These are phyloP conservation scores for Peromyscus polionotus DNA, from an alignment of 2,113 vertebrate genomes.

Conservation along the genomic window DNA sequence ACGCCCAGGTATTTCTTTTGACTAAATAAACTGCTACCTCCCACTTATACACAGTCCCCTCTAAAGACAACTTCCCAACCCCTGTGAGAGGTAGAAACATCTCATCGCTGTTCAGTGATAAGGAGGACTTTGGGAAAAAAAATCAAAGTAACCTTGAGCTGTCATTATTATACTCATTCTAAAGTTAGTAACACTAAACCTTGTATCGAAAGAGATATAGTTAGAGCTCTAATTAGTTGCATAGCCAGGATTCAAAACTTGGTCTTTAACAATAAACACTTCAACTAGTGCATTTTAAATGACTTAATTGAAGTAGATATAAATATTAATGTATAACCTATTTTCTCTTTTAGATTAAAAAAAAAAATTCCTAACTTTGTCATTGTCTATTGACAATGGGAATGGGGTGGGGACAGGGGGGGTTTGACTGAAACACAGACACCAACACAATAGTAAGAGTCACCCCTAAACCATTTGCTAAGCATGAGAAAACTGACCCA, in stretches of 20 bases:
- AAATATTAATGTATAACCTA: conserved; percentile 20
- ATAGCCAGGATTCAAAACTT: conserved; percentile 1
- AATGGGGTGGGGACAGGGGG: accelerated
- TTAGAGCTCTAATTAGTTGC: not conserved
- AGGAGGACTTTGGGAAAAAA: not conserved
- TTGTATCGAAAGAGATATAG: conserved; percentile 17
- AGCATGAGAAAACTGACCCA: not conserved
- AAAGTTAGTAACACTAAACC: not conserved
- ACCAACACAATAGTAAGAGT: not conserved
- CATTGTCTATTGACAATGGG: not conserved
- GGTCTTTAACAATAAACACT: conserved; percentile 21
- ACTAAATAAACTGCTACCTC: not conserved
- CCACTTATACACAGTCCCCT: not conserved
- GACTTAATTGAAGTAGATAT: not conserved
- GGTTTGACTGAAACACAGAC: not conserved
- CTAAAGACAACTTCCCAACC: not conserved
- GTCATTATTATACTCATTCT: not conserved
- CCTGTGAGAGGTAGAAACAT: not conserved
- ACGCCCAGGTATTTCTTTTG: not conserved
- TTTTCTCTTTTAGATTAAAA: not conserved
- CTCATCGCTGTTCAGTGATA: not conserved
- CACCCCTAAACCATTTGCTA: not conserved
- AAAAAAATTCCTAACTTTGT: not conserved
- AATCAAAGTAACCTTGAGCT: not conserved
- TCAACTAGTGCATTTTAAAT: conserved; percentile 11